Evolutionary conservation across 2,113 vertebrate genomes (phyloP).

Genomic region (Fulica atra): DNA sequence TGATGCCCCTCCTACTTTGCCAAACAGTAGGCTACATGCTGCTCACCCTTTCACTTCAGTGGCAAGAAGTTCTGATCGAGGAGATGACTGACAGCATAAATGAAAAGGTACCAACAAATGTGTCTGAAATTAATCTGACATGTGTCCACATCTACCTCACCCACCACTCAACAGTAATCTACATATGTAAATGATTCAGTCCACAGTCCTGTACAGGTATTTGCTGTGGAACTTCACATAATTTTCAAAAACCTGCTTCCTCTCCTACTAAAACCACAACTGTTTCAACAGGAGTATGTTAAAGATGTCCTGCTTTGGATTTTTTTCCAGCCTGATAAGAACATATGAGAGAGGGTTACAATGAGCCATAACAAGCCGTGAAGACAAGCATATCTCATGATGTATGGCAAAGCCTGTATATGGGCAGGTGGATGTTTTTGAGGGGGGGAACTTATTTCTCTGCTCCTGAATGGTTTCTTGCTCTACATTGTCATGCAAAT

Average conservation of each 20-base stretch:
- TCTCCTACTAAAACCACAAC: background rate
- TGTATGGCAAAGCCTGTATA: background rate
- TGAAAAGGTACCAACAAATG: background rate
- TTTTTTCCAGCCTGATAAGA: background rate
- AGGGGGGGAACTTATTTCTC: background rate
- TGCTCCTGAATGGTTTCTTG: background rate
- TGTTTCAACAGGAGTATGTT: background rate
- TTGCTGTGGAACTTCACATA: background rate
- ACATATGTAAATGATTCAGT: background rate
- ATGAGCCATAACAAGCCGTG: background rate
- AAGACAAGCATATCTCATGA: background rate
- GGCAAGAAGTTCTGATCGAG: background rate
- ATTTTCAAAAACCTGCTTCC: background rate
- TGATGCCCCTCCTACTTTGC: background rate
- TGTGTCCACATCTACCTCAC: background rate
- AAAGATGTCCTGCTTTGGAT: background rate
- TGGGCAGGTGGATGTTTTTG: background rate
- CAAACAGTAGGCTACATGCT: accelerated
- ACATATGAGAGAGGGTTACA: background rate
- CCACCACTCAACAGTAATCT: background rate
- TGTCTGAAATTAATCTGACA: background rate
- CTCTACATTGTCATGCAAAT: constrained; percentile 10
- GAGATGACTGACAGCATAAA: background rate
- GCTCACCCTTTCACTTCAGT: background rate
- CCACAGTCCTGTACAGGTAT: background rate